Percentiles rank a stretch among this genome's conserved stretches.
Evolutionary conservation across 2,888 invertebrate species (phyloP).

Genomic region (Leptura quadrifasciata): DNA sequence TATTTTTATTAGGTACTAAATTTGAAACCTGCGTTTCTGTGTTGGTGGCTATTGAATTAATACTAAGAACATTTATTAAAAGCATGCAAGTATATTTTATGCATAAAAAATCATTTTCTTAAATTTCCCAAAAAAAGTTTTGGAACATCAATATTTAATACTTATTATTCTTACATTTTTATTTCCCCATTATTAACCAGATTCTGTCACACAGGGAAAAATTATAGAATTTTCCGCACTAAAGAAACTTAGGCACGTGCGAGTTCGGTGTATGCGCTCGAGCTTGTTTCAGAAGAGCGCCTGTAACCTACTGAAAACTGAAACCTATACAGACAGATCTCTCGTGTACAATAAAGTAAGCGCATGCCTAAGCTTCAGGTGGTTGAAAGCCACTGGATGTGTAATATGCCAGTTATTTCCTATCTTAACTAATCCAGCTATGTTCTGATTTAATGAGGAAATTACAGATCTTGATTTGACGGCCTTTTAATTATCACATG

Average conservation of each 20-base stretch:
- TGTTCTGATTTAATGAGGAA: constrained; percentile 27
- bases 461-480: constrained; percentile 26
- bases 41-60: not conserved
- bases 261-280: constrained; percentile 1
- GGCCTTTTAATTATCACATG: constrained; percentile 4
- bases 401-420: constrained; percentile 42
- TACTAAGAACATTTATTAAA: not conserved
- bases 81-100: not conserved
- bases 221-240: constrained; percentile 1
- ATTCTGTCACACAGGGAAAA: constrained; percentile 6
- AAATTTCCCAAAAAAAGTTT: not conserved
- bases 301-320: constrained; percentile 41
- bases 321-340: constrained; percentile 28
- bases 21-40: not conserved
- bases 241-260: constrained; percentile 30
- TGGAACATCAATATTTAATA: not conserved
- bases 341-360: constrained; percentile 29
- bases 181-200: not conserved
- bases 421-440: constrained; percentile 20
- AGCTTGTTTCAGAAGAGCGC: constrained; percentile 36
- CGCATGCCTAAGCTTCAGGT: constrained; percentile 61
- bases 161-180: constrained; percentile 19
- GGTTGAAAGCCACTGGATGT: constrained; percentile 51
- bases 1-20: not conserved
- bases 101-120: not conserved